These are phyloP conservation scores for Drosophila lini DNA, from an alignment of 1,140 invertebrate genomes.

Conservation along the genomic window DNA sequence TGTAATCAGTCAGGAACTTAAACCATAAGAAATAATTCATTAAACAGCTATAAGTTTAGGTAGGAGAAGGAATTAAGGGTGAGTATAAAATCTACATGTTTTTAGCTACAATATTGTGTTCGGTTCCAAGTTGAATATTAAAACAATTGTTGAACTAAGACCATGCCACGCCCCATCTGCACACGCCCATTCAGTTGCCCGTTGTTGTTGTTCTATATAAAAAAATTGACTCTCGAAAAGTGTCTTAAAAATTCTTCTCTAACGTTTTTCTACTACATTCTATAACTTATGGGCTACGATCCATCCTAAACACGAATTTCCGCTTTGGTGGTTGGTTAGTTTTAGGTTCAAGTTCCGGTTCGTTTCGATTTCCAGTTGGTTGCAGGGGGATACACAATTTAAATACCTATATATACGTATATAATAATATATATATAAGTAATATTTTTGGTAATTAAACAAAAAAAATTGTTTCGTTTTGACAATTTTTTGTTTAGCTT, in stretches of 20 bases:
- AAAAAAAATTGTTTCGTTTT: constrained; percentile 56
- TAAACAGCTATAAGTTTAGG: neutral
- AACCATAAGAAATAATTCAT: constrained; percentile 3
- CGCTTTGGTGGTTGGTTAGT: constrained; percentile 32
- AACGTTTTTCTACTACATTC: constrained; percentile 47
- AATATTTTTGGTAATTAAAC: constrained; percentile 13
- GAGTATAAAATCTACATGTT: neutral
- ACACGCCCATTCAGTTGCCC: constrained; percentile 25
- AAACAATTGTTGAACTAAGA: neutral
- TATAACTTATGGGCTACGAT: constrained; percentile 39
- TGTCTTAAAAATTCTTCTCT: constrained; percentile 46
- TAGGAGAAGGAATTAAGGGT: neutral
- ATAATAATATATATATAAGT: constrained; percentile 16
- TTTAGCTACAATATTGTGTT: neutral
- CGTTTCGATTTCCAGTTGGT: constrained; percentile 21
- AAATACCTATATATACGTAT: constrained; percentile 17
- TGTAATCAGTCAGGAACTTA: constrained; percentile 33
- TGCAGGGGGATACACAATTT: constrained; percentile 20
- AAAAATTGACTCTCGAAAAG: constrained; percentile 45
- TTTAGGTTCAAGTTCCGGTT: constrained; percentile 26
- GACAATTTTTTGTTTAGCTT: constrained; percentile 40
- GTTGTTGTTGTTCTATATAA: constrained; percentile 22
- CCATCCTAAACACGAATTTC: constrained; percentile 10
- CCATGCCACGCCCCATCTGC: constrained; percentile 9
- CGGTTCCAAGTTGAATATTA: neutral